phyloP scores from a whole-genome alignment of 2,888 invertebrate genomes.

The Sinopyrophorus schimmeli region DNA sequence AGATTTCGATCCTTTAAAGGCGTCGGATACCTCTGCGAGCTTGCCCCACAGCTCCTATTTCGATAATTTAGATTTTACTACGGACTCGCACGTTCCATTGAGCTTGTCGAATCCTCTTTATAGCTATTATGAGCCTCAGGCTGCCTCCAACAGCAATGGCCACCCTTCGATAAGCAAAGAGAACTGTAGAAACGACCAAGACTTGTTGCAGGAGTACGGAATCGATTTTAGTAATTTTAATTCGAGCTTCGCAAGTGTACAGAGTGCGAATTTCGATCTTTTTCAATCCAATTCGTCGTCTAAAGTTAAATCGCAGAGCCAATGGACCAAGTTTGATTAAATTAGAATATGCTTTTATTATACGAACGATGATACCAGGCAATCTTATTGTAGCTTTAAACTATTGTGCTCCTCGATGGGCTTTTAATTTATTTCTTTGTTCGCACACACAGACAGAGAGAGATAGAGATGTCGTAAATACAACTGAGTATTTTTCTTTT shows the following conservation, averaged over 20 bases:
- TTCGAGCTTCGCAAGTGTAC: conserved; percentile 49
- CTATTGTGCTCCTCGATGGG: too few species aligned
- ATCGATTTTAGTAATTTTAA: conserved; percentile 64
- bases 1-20: conserved; percentile 70
- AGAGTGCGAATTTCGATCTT: conserved; percentile 47
- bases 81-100: conserved; percentile 46
- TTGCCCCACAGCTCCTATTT: too few species aligned
- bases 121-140: conserved; percentile 47
- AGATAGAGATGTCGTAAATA: too few species aligned
- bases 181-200: conserved; percentile 60
- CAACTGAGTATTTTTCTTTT: too few species aligned
- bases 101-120: conserved; percentile 59
- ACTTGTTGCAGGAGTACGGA: conserved; percentile 74
- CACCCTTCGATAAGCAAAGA: conserved; percentile 51
- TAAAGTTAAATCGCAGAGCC: conserved; percentile 58
- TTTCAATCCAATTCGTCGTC: conserved; percentile 49
- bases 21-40: too few species aligned
- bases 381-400: too few species aligned
- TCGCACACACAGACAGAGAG: too few species aligned
- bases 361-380: conserved; percentile 3
- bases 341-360: conserved; percentile 1
- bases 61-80: conserved; percentile 23
- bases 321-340: conserved; percentile 66
- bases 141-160: conserved; percentile 54
- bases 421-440: too few species aligned